Evolutionary conservation across 2,797 vertebrate species (phyloP).

Genomic region (Propithecus perrieri): DNA sequence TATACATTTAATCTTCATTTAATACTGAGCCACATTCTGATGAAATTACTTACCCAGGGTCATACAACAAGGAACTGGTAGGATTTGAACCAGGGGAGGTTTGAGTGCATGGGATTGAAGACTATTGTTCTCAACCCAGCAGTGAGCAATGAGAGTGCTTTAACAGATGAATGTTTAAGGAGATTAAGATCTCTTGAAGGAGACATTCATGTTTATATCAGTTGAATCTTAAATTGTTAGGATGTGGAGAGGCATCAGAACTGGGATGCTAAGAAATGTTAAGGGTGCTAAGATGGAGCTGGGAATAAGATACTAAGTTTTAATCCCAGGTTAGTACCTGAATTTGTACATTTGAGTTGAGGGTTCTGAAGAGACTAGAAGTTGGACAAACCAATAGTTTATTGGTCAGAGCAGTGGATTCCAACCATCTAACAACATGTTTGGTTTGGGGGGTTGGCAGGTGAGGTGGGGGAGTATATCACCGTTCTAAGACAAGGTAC

Average conservation of each 20-base stretch:
- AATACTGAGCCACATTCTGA: not conserved
- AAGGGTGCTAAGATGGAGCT: not conserved
- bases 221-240: not conserved
- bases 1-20: not conserved
- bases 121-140: not conserved
- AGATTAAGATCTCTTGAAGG: not conserved
- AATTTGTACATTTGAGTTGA: constrained; percentile 15
- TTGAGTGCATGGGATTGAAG: not conserved
- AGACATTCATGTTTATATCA: not conserved
- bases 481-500: constrained; percentile 19
- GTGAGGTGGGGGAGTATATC: not conserved
- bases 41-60: not conserved
- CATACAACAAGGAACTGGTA: not conserved
- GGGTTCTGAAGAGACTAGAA: not conserved
- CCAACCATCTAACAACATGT: not conserved
- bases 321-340: not conserved
- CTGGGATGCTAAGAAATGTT: not conserved
- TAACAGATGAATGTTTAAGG: not conserved
- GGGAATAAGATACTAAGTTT: not conserved
- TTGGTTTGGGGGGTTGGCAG: not conserved
- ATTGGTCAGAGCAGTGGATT: not conserved
- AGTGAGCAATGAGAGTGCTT: not conserved
- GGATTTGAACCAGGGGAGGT: not conserved
- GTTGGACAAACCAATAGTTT: not conserved
- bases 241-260: not conserved